Percentiles rank a stretch among this genome's conserved stretches.
These are phyloP conservation scores for Chloebia gouldiae DNA, from an alignment of 2,113 vertebrate genomes.

Conservation along the genomic window DNA sequence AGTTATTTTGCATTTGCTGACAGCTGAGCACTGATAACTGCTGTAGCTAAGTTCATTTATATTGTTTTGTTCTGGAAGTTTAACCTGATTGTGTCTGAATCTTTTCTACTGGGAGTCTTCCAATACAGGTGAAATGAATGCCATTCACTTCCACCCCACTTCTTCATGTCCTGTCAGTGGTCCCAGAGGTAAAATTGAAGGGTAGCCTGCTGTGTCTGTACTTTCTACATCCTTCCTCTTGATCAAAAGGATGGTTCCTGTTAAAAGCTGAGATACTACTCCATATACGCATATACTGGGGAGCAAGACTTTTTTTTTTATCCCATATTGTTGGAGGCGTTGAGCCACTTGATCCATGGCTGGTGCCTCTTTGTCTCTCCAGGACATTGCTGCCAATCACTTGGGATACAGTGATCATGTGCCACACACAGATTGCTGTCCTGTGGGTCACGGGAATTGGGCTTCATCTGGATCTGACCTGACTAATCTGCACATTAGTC, in stretches of 20 bases:
- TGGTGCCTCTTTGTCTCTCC: background rate
- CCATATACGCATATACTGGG: no score
- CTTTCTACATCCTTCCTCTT: background rate
- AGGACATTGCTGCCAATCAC: background rate
- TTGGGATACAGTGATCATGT: background rate
- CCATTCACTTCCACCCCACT: background rate
- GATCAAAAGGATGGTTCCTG: background rate
- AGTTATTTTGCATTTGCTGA: background rate
- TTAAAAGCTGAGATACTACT: background rate
- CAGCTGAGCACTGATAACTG: background rate
- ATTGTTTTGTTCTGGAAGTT: background rate
- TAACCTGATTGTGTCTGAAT: background rate
- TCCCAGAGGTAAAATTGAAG: background rate
- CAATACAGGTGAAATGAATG: background rate
- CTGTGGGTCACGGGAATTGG: accelerated
- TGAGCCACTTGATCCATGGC: background rate
- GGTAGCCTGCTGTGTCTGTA: background rate
- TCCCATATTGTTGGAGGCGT: background rate
- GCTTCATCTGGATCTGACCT: background rate
- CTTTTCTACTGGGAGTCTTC: background rate
- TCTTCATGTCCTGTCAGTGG: background rate
- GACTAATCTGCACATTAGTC: background rate
- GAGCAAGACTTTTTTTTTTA: background rate
- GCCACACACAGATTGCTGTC: background rate
- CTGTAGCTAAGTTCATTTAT: background rate